phyloP scores from a whole-genome alignment of 2,888 invertebrate genomes.

The Microctonus brassicae region DNA sequence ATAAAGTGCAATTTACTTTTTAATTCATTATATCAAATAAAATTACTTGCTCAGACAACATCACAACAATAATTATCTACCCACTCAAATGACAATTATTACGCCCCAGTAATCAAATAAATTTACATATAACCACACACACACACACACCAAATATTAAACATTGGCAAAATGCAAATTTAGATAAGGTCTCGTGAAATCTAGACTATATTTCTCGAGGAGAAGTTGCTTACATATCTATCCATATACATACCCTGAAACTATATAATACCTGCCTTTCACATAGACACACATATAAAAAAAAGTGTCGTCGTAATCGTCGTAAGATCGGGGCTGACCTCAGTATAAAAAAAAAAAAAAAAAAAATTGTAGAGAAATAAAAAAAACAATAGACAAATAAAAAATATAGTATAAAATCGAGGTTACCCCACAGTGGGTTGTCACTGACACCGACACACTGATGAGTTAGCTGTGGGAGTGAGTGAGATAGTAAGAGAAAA shows the following conservation, averaged over 20 bases:
- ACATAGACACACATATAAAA: conserved; percentile 22
- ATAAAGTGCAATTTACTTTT: background rate
- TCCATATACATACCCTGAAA: background rate
- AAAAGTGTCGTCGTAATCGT: conserved; percentile 32
- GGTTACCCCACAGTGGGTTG: conserved; percentile 32
- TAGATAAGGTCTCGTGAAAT: conserved; percentile 32
- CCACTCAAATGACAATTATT: background rate
- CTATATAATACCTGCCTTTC: conserved; percentile 38
- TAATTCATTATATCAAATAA: background rate
- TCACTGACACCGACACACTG: background rate
- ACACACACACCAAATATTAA: background rate
- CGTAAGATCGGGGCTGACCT: conserved; percentile 29
- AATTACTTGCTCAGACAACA: background rate
- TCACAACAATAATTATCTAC: background rate
- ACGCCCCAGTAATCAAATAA: background rate
- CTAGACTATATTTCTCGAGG: conserved; percentile 45
- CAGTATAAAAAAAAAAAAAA: conserved; percentile 8
- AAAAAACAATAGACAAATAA: conserved; percentile 23
- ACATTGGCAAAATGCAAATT: background rate
- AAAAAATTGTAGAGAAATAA: conserved; percentile 13
- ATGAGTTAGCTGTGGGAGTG: conserved; percentile 1
- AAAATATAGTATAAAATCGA: conserved; percentile 36
- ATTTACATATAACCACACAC: no score
- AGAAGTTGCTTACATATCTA: no score
- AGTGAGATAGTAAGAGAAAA: background rate